phyloP scores from a whole-genome alignment of 2,888 invertebrate genomes.

The Matsumyia berberina region DNA sequence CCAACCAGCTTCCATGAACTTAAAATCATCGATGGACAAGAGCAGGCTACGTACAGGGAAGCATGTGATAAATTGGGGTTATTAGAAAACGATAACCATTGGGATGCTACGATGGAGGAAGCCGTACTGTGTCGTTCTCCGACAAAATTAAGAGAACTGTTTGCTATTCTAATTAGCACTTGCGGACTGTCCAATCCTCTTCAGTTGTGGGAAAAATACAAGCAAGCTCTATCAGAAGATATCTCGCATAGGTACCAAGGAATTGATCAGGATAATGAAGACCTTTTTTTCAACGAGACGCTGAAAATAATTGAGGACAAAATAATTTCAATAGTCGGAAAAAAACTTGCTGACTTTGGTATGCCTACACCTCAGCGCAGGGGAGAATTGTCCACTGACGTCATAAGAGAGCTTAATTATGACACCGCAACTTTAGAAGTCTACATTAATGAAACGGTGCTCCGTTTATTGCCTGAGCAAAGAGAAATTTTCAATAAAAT shows the following conservation, averaged over 20 bases:
- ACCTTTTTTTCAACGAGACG: background rate
- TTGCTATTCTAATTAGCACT: background rate
- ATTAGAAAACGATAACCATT: too few species aligned
- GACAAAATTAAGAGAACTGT: background rate
- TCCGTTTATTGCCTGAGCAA: background rate
- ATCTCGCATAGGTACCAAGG: background rate
- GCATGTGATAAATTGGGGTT: background rate
- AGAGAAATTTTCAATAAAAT: background rate
- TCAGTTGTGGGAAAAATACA: background rate
- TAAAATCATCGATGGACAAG: background rate
- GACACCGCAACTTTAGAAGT: background rate
- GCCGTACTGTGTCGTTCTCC: background rate
- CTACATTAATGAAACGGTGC: background rate
- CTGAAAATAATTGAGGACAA: background rate
- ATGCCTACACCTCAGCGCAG: too few species aligned
- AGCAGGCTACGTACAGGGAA: background rate
- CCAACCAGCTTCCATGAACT: background rate
- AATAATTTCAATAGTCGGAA: background rate
- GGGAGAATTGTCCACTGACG: too few species aligned
- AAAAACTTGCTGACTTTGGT: background rate
- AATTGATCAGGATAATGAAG: background rate
- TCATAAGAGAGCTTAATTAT: conserved; percentile 11
- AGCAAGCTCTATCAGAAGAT: background rate
- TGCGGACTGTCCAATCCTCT: background rate
- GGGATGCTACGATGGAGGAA: too few species aligned